Evolutionary conservation across 2,888 invertebrate genomes (phyloP).

Genomic region (Mantis religiosa): DNA sequence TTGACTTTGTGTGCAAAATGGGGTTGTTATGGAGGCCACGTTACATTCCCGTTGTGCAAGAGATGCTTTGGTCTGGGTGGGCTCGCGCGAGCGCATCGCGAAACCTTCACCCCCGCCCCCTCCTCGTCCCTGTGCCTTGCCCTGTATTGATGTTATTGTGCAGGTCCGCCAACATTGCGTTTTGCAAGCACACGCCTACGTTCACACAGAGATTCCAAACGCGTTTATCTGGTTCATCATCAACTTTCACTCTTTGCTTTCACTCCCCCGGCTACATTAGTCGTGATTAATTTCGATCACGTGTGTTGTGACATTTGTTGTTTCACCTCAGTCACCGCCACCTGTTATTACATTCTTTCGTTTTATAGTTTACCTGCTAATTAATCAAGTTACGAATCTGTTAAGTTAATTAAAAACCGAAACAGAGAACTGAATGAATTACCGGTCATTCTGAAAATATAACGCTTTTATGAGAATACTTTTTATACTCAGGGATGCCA

Average conservation of each 20-base stretch:
- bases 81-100: not conserved
- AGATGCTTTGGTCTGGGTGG: not conserved
- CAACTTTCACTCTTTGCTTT: not conserved
- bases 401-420: too few relatives aligned
- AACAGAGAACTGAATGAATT: too few relatives aligned
- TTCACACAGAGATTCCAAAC: not conserved
- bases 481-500: too few relatives aligned
- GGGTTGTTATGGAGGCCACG: not conserved
- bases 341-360: not conserved
- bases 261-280: not conserved
- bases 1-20: not conserved
- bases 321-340: not conserved
- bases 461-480: too few relatives aligned
- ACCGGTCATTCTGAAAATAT: too few relatives aligned
- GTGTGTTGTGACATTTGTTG: too few relatives aligned
- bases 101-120: not conserved
- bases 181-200: not conserved
- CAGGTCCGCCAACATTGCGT: not conserved
- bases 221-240: not conserved
- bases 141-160: not conserved
- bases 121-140: not conserved
- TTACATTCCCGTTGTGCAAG: not conserved
- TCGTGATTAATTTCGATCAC: not conserved
- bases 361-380: too few relatives aligned
- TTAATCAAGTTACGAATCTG: too few relatives aligned